Evolutionary conservation across 2,797 vertebrate species (phyloP), one percentile per base, ranked within the genome.

Genomic region (Tachyglossus aculeatus): DNA sequence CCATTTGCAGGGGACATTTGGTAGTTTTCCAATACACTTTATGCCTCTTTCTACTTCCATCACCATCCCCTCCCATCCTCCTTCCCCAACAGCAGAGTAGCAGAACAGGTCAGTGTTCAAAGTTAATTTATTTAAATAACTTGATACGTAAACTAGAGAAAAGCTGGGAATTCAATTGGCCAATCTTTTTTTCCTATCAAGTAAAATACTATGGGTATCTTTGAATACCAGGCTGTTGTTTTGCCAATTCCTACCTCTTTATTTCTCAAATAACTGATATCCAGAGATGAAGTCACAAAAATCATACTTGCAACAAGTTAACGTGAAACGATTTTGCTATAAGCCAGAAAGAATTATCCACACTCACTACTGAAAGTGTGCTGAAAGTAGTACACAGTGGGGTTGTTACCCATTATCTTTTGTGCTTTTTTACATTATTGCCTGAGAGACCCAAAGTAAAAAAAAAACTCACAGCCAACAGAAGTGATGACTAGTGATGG

Each of bases 1-100:
- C 93, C 94, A 94, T 94, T 95, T 93, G 92, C 94, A 93, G 92
- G 92, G 93, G 93, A 95, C 92, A 92, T 94, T 94, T 94, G 94
- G 92, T 90, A 92, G 90, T 92, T 94, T 94, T 95, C 94, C 94
- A 94, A 94, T 92, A 92, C 91, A 93, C 90, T 95, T 95, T 94
- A 94, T 93, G 93, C 91, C 88, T 94, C 91, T 92, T 88, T 92
- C 89, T 88, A 89, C 88, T 91, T 89, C 86, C 88, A 88, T 86
- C 83, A 86, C 88, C 86, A 83, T 82, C 84, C 61, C 87, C 78
- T 69, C 88, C 66, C 86, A 80, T 76, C 67, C 80, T 66, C 67
- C 57, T 72, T 55, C 62, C 77, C 76, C 69, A 67, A 74, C 78
- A 81, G 51, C 75, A 84, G 65, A 80, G 16, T 84, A 61, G 74